These are phyloP conservation scores for Papilio demoleus DNA, from an alignment of 2,888 invertebrate genomes.

Conservation along the genomic window DNA sequence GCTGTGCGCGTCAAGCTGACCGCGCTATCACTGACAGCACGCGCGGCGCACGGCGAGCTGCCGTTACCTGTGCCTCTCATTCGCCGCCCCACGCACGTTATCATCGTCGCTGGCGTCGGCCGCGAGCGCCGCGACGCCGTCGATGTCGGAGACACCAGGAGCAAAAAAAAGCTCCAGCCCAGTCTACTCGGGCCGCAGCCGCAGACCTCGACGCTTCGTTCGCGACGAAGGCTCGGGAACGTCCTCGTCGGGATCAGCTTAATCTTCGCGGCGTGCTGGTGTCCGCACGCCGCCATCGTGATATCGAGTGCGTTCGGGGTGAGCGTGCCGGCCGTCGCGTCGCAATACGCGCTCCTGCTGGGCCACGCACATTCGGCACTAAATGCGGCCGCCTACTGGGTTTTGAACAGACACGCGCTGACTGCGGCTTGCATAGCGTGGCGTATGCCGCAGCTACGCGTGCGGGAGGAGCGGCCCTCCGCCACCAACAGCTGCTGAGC, in stretches of 20 bases:
- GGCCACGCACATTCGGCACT: conserved; percentile 92
- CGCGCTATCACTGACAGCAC: conserved; percentile 87
- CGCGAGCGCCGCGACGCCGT: conserved; percentile 82
- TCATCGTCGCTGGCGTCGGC: conserved; percentile 88
- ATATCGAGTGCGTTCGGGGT: conserved; percentile 84
- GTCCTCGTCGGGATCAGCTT: conserved; percentile 88
- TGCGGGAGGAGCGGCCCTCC: conserved; percentile 86
- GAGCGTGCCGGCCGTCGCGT: conserved; percentile 69
- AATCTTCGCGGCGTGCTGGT: conserved; percentile 90
- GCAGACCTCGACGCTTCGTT: conserved; percentile 87
- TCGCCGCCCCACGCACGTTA: conserved; percentile 88
- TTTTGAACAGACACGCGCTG: conserved; percentile 88
- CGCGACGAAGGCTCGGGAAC: conserved; percentile 88
- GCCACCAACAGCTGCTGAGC: conserved; percentile 90
- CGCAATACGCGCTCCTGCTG: conserved; percentile 78
- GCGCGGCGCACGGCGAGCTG: conserved; percentile 89
- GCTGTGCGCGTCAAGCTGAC: conserved; percentile 90
- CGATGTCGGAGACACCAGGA: conserved; percentile 71
- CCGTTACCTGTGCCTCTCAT: conserved; percentile 89
- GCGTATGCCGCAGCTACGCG: conserved; percentile 83
- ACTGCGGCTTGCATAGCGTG: conserved; percentile 84
- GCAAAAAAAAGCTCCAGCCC: conserved; percentile 76
- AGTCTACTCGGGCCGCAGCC: conserved; percentile 84
- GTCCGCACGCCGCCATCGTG: conserved; percentile 88
- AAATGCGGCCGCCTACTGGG: conserved; percentile 92